Conservation (phyloP, 2,113 vertebrate species). For the Psittacara wagleri region DNA sequence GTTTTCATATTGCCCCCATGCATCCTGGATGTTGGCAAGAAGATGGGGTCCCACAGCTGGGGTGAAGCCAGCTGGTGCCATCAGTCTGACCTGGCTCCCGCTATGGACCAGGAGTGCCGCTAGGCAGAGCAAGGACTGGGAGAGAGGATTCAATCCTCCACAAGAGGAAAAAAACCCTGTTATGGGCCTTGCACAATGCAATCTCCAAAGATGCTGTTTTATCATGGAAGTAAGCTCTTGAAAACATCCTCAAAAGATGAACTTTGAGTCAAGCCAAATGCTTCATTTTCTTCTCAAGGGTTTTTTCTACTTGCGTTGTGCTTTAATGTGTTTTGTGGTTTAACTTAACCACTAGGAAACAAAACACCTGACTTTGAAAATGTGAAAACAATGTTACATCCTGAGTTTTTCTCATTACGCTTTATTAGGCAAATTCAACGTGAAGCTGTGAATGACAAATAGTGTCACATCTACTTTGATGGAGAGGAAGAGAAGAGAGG, state of each 20-base stretch:
- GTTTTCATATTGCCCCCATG: not conserved
- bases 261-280: not conserved
- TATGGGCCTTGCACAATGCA: not conserved
- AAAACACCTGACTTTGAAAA: constrained; percentile 11
- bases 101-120: not conserved
- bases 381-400: not conserved
- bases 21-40: not conserved
- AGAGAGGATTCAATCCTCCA: not conserved
- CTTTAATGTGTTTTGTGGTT: not conserved
- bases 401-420: not conserved
- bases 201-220: not conserved
- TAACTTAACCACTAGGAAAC: constrained; percentile 1
- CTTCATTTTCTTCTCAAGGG: not conserved
- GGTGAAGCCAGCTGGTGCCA: not conserved
- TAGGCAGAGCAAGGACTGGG: not conserved
- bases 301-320: not conserved
- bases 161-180: not conserved
- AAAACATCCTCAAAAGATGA: not conserved
- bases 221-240: not conserved
- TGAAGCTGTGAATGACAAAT: constrained; percentile 25
- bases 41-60: not conserved
- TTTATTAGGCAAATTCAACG: constrained; percentile 13
- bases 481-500: not conserved
- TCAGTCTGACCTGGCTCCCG: not conserved
- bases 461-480: not conserved